A percentile compares a stretch with the other conserved stretches of the same genome.
phyloP scores from a whole-genome alignment of 2,888 invertebrate species.

The Ophioninae sp. region DNA sequence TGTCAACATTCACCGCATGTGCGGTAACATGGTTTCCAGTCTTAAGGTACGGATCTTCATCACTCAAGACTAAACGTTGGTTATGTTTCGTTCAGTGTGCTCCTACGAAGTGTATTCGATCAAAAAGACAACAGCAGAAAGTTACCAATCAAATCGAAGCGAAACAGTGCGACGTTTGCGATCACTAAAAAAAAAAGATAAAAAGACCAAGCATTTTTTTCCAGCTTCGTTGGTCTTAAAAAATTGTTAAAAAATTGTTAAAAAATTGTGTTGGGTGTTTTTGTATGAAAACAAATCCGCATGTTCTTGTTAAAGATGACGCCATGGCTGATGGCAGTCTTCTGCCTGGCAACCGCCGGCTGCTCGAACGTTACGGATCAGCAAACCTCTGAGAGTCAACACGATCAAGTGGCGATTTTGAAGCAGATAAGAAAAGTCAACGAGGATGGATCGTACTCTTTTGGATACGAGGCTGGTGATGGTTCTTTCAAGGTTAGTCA shows the following conservation, averaged over 20 bases:
- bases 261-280: constrained; percentile 47
- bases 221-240: too few relatives aligned
- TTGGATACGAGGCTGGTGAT: constrained; percentile 92
- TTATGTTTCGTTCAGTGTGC: constrained; percentile 65
- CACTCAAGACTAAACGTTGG: constrained; percentile 49
- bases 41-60: constrained; percentile 75
- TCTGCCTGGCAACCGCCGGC: constrained; percentile 78
- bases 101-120: constrained; percentile 15
- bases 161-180: constrained; percentile 7
- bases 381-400: constrained; percentile 84
- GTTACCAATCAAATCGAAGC: constrained; percentile 16
- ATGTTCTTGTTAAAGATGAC: constrained; percentile 76
- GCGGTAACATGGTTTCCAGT: constrained; percentile 80
- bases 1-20: constrained; percentile 80
- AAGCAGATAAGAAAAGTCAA: constrained; percentile 91
- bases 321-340: constrained; percentile 79
- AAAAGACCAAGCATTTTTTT: background rate
- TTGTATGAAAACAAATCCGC: constrained; percentile 31
- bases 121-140: constrained; percentile 34
- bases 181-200: constrained; percentile 27
- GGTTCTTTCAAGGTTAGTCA: constrained; percentile 87
- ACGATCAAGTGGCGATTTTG: constrained; percentile 88
- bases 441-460: constrained; percentile 92
- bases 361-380: constrained; percentile 79
- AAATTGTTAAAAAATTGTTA: too few relatives aligned